phyloP scores from a whole-genome alignment of 2,888 invertebrate genomes.

The Hecatera dysodea region DNA sequence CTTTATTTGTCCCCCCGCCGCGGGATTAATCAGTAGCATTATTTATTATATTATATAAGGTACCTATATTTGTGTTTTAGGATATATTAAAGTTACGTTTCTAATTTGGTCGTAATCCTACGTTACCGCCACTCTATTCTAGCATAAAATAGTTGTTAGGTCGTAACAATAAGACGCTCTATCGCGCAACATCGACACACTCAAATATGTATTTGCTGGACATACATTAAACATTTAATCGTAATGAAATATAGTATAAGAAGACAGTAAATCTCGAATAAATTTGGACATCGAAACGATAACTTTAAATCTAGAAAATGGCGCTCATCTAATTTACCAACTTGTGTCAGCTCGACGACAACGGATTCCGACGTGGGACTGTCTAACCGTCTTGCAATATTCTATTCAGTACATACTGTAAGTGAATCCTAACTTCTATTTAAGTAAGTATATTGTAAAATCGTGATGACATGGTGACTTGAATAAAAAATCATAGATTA shows the following conservation, averaged over 20 bases:
- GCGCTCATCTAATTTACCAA: slow-evolving; percentile 59
- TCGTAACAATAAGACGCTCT: slow-evolving; percentile 66
- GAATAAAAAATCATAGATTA: slow-evolving; percentile 8
- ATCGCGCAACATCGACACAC: slow-evolving; percentile 74
- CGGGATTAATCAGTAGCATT: slow-evolving; percentile 75
- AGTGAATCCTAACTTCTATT: slow-evolving; percentile 16
- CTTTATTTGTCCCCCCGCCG: slow-evolving; percentile 83
- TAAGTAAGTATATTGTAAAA: neutral
- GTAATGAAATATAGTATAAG: slow-evolving; percentile 75
- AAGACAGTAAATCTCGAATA: slow-evolving; percentile 83
- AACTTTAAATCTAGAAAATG: slow-evolving; percentile 64
- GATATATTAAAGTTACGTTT: slow-evolving; percentile 79
- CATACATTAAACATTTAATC: slow-evolving; percentile 76
- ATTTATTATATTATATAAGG: slow-evolving; percentile 71
- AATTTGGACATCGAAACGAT: slow-evolving; percentile 84
- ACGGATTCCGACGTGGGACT: slow-evolving; percentile 42
- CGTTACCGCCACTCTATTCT: slow-evolving; percentile 82
- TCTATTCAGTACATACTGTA: slow-evolving; percentile 15
- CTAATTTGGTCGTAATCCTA: slow-evolving; percentile 89
- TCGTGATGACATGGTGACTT: slow-evolving; percentile 6
- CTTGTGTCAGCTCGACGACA: slow-evolving; percentile 62
- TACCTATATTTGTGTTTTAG: slow-evolving; percentile 82
- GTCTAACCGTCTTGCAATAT: slow-evolving; percentile 20
- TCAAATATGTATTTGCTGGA: slow-evolving; percentile 72
- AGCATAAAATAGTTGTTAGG: slow-evolving; percentile 83